Percentiles rank a stretch among this genome's conserved stretches.
These are phyloP conservation scores for Prochilodus magdalenae DNA, from an alignment of 2,113 vertebrate genomes.

Conservation along the genomic window DNA sequence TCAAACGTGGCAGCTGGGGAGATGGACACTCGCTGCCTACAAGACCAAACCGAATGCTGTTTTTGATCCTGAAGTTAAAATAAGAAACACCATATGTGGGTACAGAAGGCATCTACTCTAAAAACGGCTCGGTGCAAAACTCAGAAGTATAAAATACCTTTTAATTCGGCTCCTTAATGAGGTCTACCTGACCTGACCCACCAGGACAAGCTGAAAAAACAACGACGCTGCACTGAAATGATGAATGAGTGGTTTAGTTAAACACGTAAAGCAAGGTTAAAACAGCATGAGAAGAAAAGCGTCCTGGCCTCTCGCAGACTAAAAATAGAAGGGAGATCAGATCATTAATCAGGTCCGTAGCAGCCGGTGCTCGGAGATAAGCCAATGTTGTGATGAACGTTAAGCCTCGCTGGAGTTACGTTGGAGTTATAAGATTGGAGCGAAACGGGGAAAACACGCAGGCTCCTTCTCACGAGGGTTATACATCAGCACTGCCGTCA, in stretches of 20 bases:
- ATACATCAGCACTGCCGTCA: neutral
- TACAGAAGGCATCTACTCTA: neutral
- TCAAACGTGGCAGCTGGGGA: too few relatives aligned
- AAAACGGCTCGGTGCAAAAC: neutral
- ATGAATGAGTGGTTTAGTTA: conserved; percentile 21
- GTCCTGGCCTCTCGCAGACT: conserved; percentile 49
- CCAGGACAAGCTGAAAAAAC: conserved; percentile 60
- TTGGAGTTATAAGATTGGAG: conserved; percentile 22
- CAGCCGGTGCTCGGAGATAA: neutral
- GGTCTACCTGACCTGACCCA: conserved; percentile 50
- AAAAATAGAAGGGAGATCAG: conserved; percentile 48
- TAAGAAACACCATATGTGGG: too few relatives aligned
- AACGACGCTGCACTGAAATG: conserved; percentile 48
- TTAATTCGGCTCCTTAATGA: conserved; percentile 47
- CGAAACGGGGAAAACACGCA: conserved; percentile 49
- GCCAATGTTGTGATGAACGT: conserved; percentile 47
- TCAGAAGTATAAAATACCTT: conserved; percentile 1
- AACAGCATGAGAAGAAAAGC: conserved; percentile 60
- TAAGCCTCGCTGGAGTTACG: conserved; percentile 52
- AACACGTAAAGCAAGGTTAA: conserved; percentile 18
- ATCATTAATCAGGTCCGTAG: conserved; percentile 54
- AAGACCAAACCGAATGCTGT: too few relatives aligned
- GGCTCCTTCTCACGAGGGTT: conserved; percentile 21
- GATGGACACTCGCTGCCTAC: too few relatives aligned
- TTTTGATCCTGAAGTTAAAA: too few relatives aligned